Evolutionary conservation across 2,888 invertebrate genomes (phyloP).

Genomic region (Drosophila pseudotalamancana): DNA sequence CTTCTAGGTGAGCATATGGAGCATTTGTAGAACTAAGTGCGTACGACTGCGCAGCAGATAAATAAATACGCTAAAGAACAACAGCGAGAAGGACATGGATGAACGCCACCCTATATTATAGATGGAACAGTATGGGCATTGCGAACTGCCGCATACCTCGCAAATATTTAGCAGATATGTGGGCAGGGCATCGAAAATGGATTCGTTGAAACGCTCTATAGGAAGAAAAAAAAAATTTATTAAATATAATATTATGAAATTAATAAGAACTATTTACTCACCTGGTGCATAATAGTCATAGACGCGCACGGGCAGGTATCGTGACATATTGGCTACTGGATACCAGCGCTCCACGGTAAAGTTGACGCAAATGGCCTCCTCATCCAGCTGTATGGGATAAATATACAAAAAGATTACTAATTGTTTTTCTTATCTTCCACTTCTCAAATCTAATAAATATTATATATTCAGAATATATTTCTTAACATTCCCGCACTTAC

Average conservation of each 20-base stretch:
- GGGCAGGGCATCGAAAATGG: slow-evolving; percentile 94
- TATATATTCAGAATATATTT: neutral
- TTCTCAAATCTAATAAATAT: too few species aligned
- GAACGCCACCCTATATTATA: slow-evolving; percentile 87
- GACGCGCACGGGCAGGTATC: slow-evolving; percentile 94
- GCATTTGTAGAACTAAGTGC: slow-evolving; percentile 69
- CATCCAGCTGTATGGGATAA: slow-evolving; percentile 88
- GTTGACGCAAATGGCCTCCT: slow-evolving; percentile 94
- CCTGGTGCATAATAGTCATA: slow-evolving; percentile 99
- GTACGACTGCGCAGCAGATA: slow-evolving; percentile 81
- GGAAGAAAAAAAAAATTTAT: neutral
- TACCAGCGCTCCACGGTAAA: slow-evolving; percentile 97
- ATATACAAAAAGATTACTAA: neutral
- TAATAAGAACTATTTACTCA: slow-evolving; percentile 81
- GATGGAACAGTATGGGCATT: slow-evolving; percentile 96
- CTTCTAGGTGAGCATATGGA: slow-evolving; percentile 69
- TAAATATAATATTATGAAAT: neutral
- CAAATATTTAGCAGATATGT: slow-evolving; percentile 95
- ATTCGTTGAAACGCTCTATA: slow-evolving; percentile 95
- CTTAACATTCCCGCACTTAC: slow-evolving; percentile 86
- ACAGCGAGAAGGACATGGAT: slow-evolving; percentile 77
- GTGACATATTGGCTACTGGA: slow-evolving; percentile 98
- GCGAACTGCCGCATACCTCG: slow-evolving; percentile 97
- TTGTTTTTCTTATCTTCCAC: neutral
- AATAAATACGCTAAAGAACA: slow-evolving; percentile 81